Percentiles rank a stretch among this genome's conserved stretches.
Evolutionary conservation across 2,113 vertebrate genomes (phyloP).

Genomic region (Python bivittatus): DNA sequence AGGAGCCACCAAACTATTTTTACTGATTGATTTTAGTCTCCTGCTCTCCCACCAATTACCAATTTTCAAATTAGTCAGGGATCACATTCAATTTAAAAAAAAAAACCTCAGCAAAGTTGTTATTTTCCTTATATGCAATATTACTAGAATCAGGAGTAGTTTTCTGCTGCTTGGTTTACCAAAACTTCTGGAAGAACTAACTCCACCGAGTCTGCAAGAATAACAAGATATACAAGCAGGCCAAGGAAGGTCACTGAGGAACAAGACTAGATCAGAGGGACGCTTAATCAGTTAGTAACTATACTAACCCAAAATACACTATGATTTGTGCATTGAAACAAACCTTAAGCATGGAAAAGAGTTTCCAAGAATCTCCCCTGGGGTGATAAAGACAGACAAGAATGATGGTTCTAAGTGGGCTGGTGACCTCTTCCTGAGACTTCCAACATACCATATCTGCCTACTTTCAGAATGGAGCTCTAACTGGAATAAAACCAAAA

Average conservation of each 20-base stretch:
- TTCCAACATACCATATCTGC: background rate
- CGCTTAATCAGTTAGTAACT: background rate
- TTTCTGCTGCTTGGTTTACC: background rate
- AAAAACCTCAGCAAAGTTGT: background rate
- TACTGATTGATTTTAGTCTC: background rate
- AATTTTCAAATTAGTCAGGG: background rate
- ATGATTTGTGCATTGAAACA: too few relatives aligned
- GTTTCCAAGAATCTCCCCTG: too few relatives aligned
- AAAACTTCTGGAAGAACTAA: background rate
- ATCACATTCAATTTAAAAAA: background rate
- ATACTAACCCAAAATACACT: background rate
- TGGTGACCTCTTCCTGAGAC: background rate
- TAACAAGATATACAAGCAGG: too few relatives aligned
- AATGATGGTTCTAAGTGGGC: too few relatives aligned
- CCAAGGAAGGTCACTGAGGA: too few relatives aligned
- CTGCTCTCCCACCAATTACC: background rate
- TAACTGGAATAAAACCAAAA: background rate
- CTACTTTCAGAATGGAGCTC: background rate
- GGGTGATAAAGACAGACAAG: too few relatives aligned
- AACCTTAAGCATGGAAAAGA: too few relatives aligned
- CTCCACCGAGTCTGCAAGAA: background rate
- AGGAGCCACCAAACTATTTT: background rate
- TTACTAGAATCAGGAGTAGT: background rate
- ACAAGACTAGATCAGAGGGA: background rate
- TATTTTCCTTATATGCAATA: background rate